Evolutionary conservation across 2,888 invertebrate genomes (phyloP).

Genomic region (Protula sp.): DNA sequence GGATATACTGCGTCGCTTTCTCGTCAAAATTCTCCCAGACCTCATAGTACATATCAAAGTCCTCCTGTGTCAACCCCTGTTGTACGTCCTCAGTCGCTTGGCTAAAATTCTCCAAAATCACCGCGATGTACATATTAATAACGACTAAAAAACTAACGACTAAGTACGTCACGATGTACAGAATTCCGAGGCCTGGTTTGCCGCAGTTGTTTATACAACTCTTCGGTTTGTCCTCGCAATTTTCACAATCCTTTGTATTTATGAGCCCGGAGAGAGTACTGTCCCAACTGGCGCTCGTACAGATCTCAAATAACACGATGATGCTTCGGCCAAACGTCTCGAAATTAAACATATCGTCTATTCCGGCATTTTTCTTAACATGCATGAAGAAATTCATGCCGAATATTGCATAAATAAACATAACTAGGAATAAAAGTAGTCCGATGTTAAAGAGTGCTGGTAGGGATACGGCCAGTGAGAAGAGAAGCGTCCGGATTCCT

Average conservation of each 20-base stretch:
- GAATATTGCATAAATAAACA: conserved; percentile 99
- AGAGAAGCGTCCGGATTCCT: conserved; percentile 93
- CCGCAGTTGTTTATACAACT: conserved; percentile 67
- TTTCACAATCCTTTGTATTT: conserved; percentile 60
- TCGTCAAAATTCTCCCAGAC: conserved; percentile 99
- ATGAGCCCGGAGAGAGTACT: conserved; percentile 91
- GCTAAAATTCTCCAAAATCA: conserved; percentile 97
- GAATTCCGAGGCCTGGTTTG: conserved; percentile 86
- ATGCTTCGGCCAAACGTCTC: conserved; percentile 97
- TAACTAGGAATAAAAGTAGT: conserved; percentile 92
- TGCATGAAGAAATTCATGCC: conserved; percentile 99
- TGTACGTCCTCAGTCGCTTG: conserved; percentile 95
- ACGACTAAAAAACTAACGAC: conserved; percentile 98
- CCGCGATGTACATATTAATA: conserved; percentile 99
- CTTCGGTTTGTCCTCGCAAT: conserved; percentile 8
- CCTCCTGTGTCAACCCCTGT: conserved; percentile 81
- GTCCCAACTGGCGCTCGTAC: conserved; percentile 74
- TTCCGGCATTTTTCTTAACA: conserved; percentile 87
- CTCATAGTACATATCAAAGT: conserved; percentile 99
- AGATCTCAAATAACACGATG: conserved; percentile 90
- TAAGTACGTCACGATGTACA: conserved; percentile 89
- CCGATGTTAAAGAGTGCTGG: conserved; percentile 99
- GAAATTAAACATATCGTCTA: conserved; percentile 95
- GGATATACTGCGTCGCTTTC: conserved; percentile 94
- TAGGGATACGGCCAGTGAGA: conserved; percentile 96